These are phyloP conservation scores for Lepus townsendii DNA, from an alignment of 2,797 vertebrate species.

Conservation along the genomic window DNA sequence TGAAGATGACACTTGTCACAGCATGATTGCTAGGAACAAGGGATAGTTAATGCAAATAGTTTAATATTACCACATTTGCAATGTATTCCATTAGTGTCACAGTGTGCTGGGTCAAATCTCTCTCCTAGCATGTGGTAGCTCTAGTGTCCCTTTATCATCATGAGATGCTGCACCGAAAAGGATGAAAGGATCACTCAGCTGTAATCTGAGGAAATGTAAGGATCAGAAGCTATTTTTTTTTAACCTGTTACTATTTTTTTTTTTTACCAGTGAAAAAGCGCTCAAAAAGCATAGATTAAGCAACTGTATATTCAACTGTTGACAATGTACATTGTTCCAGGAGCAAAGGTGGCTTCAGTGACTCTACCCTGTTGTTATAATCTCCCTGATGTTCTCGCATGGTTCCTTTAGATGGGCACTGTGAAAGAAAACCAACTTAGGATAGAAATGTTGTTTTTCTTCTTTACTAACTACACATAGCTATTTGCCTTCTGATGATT, in stretches of 20 bases:
- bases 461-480: background rate
- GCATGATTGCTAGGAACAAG: slow-evolving; percentile 48
- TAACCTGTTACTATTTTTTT: background rate
- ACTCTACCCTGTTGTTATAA: background rate
- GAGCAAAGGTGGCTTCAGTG: slow-evolving; percentile 5
- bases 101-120: slow-evolving; percentile 35
- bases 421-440: slow-evolving; percentile 14
- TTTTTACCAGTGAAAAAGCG: slow-evolving; percentile 38
- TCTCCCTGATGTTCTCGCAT: background rate
- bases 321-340: background rate
- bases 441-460: slow-evolving; percentile 46
- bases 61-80: background rate
- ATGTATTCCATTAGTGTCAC: slow-evolving; percentile 57
- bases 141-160: slow-evolving; percentile 13
- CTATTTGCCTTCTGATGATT: slow-evolving; percentile 12
- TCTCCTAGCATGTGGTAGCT: slow-evolving; percentile 4
- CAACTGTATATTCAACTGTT: background rate
- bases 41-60: slow-evolving; percentile 52
- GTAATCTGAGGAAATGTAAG: slow-evolving; percentile 47
- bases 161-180: background rate
- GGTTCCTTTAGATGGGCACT: background rate
- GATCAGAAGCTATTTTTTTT: slow-evolving; percentile 27
- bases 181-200: background rate
- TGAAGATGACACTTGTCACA: slow-evolving; percentile 64
- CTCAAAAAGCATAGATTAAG: slow-evolving; percentile 40